These are phyloP conservation scores for Drosophila varians DNA, from an alignment of 1,140 invertebrate genomes.

Conservation along the genomic window DNA sequence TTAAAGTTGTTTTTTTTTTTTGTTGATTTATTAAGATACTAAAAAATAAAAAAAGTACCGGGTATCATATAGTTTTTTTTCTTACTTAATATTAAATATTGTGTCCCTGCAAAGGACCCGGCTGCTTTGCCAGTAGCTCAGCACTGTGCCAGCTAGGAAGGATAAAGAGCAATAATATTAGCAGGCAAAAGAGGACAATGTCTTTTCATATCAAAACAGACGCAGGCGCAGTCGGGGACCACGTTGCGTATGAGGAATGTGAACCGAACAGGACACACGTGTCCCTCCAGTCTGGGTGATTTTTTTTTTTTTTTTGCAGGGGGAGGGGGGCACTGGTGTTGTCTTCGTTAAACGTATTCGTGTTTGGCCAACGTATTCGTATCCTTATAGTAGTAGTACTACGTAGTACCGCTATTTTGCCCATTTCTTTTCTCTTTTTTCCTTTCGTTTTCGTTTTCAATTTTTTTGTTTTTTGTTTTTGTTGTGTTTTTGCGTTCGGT, in stretches of 20 bases:
- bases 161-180: not conserved
- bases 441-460: too few species aligned
- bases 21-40: too few species aligned
- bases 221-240: conserved; percentile 35
- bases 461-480: not conserved
- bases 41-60: not conserved
- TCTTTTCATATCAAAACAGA: conserved; percentile 47
- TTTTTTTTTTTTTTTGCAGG: too few species aligned
- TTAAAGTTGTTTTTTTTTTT: too few species aligned
- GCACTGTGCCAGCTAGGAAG: not conserved
- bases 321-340: not conserved
- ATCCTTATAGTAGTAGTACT: conserved; percentile 29
- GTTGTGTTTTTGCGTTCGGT: not conserved
- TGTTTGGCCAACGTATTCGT: not conserved
- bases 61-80: not conserved
- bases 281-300: not conserved
- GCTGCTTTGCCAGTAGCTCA: not conserved
- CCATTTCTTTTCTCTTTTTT: not conserved
- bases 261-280: not conserved
- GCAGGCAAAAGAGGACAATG: conserved; percentile 30
- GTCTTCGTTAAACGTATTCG: not conserved
- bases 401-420: conserved; percentile 3
- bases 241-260: conserved; percentile 40
- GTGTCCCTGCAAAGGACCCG: not conserved
- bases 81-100: too few species aligned